These are phyloP conservation scores for Cotesia typhae DNA, from an alignment of 1,140 invertebrate genomes.

Conservation along the genomic window DNA sequence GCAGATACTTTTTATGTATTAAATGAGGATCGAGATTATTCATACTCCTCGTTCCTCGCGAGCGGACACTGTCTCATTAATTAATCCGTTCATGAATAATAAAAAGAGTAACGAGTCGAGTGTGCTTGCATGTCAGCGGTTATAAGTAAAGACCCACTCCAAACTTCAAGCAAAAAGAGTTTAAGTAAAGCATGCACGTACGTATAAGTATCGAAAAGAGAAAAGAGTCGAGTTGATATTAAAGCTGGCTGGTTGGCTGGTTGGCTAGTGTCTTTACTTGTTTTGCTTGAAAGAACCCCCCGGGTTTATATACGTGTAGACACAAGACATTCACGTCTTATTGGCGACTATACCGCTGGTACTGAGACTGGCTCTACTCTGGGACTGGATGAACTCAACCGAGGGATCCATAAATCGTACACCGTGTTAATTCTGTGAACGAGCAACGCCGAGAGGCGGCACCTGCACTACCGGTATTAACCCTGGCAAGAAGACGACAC, in stretches of 20 bases:
- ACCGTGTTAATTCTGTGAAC: conserved; percentile 59
- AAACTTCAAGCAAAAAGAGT: no score
- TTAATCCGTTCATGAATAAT: conserved; percentile 41
- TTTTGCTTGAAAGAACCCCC: conserved; percentile 34
- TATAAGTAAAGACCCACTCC: no score
- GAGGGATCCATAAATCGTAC: conserved; percentile 54
- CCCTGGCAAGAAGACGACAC: conserved; percentile 38
- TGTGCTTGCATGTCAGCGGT: no score
- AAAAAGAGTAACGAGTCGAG: conserved; percentile 19
- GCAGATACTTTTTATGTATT: conserved; percentile 30
- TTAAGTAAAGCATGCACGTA: no score
- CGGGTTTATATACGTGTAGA: conserved; percentile 25
- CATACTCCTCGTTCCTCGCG: conserved; percentile 7
- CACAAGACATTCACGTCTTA: conserved; percentile 33
- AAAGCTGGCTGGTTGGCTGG: no score
- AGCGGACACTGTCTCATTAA: conserved; percentile 39
- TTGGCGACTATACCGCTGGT: conserved; percentile 39
- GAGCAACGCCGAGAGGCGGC: conserved; percentile 46
- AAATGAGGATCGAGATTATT: conserved; percentile 22
- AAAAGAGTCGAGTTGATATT: conserved; percentile 1
- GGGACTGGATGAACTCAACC: conserved; percentile 22
- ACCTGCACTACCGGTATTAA: conserved; percentile 60
- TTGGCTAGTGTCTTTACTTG: neutral
- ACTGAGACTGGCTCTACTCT: no score
- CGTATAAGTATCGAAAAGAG: conserved; percentile 3